phyloP scores from a whole-genome alignment of 2,888 invertebrate species.

The Habrosyne pyritoides region DNA sequence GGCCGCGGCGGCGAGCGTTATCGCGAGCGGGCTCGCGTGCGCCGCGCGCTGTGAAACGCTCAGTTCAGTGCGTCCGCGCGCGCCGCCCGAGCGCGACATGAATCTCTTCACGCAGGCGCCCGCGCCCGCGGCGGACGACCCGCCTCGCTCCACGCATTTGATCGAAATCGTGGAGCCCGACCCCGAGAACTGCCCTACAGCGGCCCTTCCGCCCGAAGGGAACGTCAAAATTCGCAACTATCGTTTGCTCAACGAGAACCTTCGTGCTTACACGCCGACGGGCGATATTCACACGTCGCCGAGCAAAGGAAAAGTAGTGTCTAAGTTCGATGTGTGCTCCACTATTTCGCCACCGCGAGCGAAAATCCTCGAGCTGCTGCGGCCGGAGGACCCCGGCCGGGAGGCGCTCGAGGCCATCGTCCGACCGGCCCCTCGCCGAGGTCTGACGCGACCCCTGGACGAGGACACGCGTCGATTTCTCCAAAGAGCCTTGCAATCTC shows the following conservation, averaged over 20 bases:
- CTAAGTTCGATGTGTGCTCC: constrained; percentile 64
- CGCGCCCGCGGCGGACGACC: constrained; percentile 45
- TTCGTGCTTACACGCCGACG: constrained; percentile 68
- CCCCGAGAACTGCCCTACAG: constrained; percentile 52
- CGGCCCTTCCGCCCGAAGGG: constrained; percentile 62
- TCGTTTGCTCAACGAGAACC: constrained; percentile 61
- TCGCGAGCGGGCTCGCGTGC: constrained; percentile 26
- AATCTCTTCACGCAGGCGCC: constrained; percentile 40
- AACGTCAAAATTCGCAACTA: constrained; percentile 70
- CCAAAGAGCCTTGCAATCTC: constrained; percentile 64
- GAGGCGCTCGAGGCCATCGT: constrained; percentile 75
- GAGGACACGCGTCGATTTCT: constrained; percentile 73
- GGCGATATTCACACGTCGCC: constrained; percentile 68
- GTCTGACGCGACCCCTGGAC: constrained; percentile 64
- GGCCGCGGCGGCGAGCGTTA: constrained; percentile 20
- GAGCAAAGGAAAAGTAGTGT: constrained; percentile 62
- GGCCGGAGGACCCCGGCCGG: constrained; percentile 68
- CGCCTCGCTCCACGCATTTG: constrained; percentile 40
- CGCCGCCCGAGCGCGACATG: constrained; percentile 60
- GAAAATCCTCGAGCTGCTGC: constrained; percentile 67
- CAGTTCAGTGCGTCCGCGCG: constrained; percentile 46
- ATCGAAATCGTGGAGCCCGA: constrained; percentile 65
- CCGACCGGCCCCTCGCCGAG: constrained; percentile 66
- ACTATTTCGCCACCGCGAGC: constrained; percentile 66
- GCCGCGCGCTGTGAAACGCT: constrained; percentile 26